These are phyloP conservation scores for Carcinoscorpius rotundicauda DNA, from an alignment of 1,140 invertebrate genomes.

Conservation along the genomic window DNA sequence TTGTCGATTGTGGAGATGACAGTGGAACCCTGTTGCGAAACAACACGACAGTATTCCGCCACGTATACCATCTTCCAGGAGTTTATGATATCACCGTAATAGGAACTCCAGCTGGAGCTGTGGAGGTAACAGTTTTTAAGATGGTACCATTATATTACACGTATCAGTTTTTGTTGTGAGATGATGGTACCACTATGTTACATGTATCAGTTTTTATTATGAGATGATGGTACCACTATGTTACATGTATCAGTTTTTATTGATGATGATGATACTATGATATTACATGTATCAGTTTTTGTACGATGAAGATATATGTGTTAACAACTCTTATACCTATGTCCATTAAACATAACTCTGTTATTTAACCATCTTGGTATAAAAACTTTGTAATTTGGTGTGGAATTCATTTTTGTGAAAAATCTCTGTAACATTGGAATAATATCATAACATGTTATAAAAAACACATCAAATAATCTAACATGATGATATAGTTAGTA, in stretches of 20 bases:
- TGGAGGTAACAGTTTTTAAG: slow-evolving; percentile 10
- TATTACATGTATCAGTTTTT: not conserved
- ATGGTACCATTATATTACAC: not conserved
- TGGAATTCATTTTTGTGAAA: too few species aligned
- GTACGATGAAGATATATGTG: too few species aligned
- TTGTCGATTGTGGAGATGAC: slow-evolving; percentile 21
- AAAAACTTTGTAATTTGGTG: too few species aligned
- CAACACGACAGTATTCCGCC: slow-evolving; percentile 7
- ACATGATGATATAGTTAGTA: too few species aligned
- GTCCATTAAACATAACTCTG: too few species aligned
- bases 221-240: not conserved
- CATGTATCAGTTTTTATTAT: not conserved
- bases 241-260: not conserved
- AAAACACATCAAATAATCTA: too few species aligned
- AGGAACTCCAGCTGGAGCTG: slow-evolving; percentile 17
- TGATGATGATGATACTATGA: not conserved
- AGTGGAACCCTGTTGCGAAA: slow-evolving; percentile 15
- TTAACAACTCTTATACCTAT: too few species aligned
- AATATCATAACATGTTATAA: too few species aligned
- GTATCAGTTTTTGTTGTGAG: not conserved
- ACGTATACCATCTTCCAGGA: slow-evolving; percentile 19
- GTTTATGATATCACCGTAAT: slow-evolving; percentile 17
- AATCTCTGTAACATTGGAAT: too few species aligned
- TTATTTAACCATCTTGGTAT: too few species aligned
- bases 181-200: not conserved